Conservation (phyloP, 2,797 vertebrate species). For the Tolypeutes matacus region DNA sequence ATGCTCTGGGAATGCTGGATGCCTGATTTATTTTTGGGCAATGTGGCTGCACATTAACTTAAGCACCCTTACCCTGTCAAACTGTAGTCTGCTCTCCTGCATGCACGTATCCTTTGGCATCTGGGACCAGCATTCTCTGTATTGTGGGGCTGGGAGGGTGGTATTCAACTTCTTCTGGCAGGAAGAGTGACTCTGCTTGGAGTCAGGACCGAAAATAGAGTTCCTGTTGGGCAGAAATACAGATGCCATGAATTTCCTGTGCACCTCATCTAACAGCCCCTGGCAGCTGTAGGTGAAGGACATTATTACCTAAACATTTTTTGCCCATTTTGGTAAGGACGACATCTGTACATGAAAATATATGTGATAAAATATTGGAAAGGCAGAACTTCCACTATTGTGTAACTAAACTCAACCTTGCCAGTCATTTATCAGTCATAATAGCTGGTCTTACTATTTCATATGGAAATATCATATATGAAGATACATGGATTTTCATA, state of each 20-base stretch:
- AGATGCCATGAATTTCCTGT: neutral
- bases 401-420: neutral
- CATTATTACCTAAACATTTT: slow-evolving; percentile 10
- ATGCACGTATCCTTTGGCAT: neutral
- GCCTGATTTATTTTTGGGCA: neutral
- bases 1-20: neutral
- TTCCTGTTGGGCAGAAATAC: neutral
- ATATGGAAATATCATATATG: slow-evolving; percentile 15
- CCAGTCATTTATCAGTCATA: neutral
- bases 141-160: neutral
- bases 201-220: slow-evolving; percentile 37
- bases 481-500: slow-evolving; percentile 3
- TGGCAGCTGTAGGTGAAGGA: neutral
- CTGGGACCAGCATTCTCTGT: neutral
- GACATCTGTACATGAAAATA: neutral
- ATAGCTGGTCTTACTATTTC: slow-evolving; percentile 8
- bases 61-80: neutral
- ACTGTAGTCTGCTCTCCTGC: too few species aligned
- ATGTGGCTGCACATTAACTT: neutral
- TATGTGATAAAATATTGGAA: neutral
- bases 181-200: neutral
- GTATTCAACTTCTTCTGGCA: neutral
- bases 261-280: neutral
- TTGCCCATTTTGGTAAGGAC: neutral
- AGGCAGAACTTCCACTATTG: neutral